Percentiles rank a stretch among this genome's conserved stretches.
Conservation (phyloP, 2,113 vertebrate species). For the Bostrychus sinensis region DNA sequence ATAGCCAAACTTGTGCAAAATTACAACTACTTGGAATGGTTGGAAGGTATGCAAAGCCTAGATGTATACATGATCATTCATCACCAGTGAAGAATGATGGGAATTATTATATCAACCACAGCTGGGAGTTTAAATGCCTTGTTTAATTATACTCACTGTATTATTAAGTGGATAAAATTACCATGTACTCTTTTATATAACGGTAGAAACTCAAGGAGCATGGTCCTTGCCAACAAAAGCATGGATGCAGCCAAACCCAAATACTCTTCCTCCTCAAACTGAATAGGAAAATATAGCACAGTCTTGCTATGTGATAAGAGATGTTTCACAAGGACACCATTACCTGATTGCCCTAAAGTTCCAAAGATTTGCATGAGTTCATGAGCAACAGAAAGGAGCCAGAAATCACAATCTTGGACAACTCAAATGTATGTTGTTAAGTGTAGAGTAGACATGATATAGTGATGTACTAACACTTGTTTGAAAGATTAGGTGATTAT, state of each 20-base stretch:
- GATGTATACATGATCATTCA: slow-evolving; percentile 16
- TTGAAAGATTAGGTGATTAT: too few relatives aligned
- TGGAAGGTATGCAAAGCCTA: not conserved
- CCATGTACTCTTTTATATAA: slow-evolving; percentile 6
- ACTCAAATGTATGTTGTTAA: too few relatives aligned
- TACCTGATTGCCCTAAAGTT: slow-evolving; percentile 26
- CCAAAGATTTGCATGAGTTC: slow-evolving; percentile 31
- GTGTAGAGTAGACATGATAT: too few relatives aligned
- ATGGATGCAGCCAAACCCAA: slow-evolving; percentile 22
- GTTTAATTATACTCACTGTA: slow-evolving; percentile 5
- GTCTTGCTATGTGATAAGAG: slow-evolving; percentile 34
- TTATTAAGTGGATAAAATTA: slow-evolving; percentile 32
- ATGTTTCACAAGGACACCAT: slow-evolving; percentile 33
- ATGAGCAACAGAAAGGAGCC: not conserved
- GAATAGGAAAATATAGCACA: slow-evolving; percentile 40
- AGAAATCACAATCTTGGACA: not conserved
- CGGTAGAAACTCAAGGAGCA: slow-evolving; percentile 20
- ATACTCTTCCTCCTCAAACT: slow-evolving; percentile 22
- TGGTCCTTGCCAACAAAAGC: slow-evolving; percentile 28
- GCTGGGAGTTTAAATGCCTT: not conserved
- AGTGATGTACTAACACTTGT: too few relatives aligned
- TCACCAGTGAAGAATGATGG: slow-evolving; percentile 5
- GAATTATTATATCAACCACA: slow-evolving; percentile 6
- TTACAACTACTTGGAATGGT: not conserved
- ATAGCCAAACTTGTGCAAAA: not conserved